These are phyloP conservation scores for Julus scanicus DNA, from an alignment of 2,888 invertebrate genomes.

Conservation along the genomic window DNA sequence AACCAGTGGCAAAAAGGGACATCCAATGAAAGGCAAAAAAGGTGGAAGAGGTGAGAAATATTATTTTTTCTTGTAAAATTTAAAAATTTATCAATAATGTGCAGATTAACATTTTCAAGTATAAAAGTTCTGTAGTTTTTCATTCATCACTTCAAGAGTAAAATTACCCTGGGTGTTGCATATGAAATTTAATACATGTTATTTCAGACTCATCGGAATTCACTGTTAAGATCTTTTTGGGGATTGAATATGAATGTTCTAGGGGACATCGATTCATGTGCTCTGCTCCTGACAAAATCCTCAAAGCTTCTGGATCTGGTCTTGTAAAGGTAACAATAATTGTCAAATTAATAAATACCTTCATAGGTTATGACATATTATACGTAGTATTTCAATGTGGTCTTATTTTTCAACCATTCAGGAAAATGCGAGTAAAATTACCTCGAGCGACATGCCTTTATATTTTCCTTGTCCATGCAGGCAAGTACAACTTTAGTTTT, in stretches of 20 bases:
- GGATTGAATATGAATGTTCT: constrained; percentile 96
- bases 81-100: background rate
- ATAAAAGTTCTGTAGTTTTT: background rate
- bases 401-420: constrained; percentile 59
- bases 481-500: constrained; percentile 63
- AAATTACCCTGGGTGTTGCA: background rate
- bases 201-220: constrained; percentile 69
- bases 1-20: constrained; percentile 62
- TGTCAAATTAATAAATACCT: background rate
- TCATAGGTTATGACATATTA: background rate
- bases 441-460: constrained; percentile 88
- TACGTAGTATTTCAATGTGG: background rate
- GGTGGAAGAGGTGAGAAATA: constrained; percentile 57
- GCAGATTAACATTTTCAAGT: background rate
- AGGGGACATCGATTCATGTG: constrained; percentile 97
- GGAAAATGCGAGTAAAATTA: constrained; percentile 86
- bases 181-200: background rate
- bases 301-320: constrained; percentile 78
- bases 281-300: constrained; percentile 83
- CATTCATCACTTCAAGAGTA: no score
- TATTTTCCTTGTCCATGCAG: constrained; percentile 87
- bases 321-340: constrained; percentile 71
- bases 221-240: constrained; percentile 90
- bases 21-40: constrained; percentile 63
- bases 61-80: background rate